Percentiles rank a stretch among this genome's conserved stretches.
phyloP scores from a whole-genome alignment of 2,113 vertebrate genomes.

The Scartelaos histophorus region DNA sequence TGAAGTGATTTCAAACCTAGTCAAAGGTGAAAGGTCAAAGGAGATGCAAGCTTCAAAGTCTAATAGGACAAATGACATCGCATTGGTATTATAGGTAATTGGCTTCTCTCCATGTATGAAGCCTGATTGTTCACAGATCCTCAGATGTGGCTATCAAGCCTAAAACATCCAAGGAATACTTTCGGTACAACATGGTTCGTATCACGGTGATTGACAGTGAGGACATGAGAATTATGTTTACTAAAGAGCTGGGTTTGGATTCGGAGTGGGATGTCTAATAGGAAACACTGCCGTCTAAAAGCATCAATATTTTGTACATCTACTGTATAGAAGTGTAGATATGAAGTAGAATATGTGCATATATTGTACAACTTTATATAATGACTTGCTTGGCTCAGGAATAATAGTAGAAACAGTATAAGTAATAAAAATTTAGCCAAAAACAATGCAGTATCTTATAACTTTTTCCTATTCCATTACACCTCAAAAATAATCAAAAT shows the following conservation, averaged over 20 bases:
- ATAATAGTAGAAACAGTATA: too few species aligned
- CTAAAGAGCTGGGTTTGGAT: neutral
- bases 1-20: constrained; percentile 45
- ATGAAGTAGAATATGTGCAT: too few species aligned
- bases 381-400: too few species aligned
- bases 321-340: too few species aligned
- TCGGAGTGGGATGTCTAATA: neutral
- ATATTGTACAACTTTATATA: too few species aligned
- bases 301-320: neutral
- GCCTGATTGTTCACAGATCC: constrained; percentile 56
- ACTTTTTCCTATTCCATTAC: too few species aligned
- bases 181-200: constrained; percentile 19
- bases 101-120: constrained; percentile 57
- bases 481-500: too few species aligned
- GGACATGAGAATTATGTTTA: constrained; percentile 39
- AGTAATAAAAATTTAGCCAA: too few species aligned
- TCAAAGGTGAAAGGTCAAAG: constrained; percentile 51
- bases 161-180: constrained; percentile 24
- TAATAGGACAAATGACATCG: constrained; percentile 63
- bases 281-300: neutral
- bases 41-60: constrained; percentile 51
- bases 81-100: constrained; percentile 57
- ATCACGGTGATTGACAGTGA: constrained; percentile 61
- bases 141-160: constrained; percentile 26
- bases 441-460: too few species aligned